Conservation (phyloP, 2,113 vertebrate species). For the Corvus cornix region DNA sequence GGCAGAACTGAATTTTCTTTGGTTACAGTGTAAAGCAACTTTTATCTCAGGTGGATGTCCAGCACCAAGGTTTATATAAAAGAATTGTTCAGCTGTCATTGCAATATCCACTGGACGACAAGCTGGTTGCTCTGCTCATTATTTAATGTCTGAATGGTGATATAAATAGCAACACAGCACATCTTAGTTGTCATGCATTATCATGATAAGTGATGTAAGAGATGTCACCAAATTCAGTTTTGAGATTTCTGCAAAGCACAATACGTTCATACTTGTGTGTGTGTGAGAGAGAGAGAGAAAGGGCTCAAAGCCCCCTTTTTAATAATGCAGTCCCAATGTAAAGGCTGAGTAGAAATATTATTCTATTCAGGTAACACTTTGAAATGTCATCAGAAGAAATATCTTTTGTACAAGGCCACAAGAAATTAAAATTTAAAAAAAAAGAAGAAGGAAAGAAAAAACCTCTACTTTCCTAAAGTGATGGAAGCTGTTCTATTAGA, state of each 20-base stretch:
- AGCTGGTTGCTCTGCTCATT: background rate
- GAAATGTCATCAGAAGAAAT: background rate
- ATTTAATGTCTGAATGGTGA: background rate
- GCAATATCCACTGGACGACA: background rate
- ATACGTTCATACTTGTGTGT: background rate
- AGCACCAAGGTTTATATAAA: background rate
- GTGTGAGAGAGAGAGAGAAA: background rate
- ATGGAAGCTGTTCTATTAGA: background rate
- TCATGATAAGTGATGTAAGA: background rate
- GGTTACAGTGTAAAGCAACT: background rate
- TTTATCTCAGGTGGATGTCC: background rate
- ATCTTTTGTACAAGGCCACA: background rate
- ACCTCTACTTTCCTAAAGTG: background rate
- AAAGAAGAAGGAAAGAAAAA: rapidly evolving
- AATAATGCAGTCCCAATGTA: background rate
- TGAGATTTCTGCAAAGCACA: background rate
- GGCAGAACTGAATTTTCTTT: background rate
- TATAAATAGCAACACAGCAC: background rate
- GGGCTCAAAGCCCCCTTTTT: background rate
- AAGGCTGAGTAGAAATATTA: background rate
- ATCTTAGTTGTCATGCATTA: background rate
- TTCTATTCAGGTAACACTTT: background rate
- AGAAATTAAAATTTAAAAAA: background rate
- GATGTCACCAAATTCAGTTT: background rate
- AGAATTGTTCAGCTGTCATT: background rate